A percentile compares a stretch with the other conserved stretches of the same genome.
Evolutionary conservation across 2,888 invertebrate genomes (phyloP).

Genomic region (Tolmerus cingulatus): DNA sequence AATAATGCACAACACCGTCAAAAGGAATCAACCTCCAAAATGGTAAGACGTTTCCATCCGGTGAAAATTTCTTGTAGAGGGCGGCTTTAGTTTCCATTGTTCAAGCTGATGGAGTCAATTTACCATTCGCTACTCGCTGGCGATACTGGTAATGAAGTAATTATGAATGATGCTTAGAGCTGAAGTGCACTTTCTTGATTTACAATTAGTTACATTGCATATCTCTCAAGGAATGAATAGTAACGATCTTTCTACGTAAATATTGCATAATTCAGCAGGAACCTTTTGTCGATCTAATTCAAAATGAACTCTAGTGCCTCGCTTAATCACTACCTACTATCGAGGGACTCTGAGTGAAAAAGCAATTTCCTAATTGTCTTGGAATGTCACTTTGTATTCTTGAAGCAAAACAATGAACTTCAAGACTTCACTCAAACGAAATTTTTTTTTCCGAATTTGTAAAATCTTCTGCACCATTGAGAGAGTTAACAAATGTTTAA

Average conservation of each 20-base stretch:
- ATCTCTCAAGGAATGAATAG: neutral
- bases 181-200: neutral
- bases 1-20: neutral
- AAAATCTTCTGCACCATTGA: neutral
- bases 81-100: neutral
- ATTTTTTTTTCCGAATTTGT: neutral
- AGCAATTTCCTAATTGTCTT: conserved; percentile 11
- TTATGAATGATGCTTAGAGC: neutral
- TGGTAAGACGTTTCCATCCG: neutral
- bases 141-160: neutral
- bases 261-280: neutral
- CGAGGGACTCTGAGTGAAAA: neutral
- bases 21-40: neutral
- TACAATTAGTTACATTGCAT: neutral
- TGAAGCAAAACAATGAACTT: neutral
- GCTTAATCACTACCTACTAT: neutral
- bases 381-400: neutral
- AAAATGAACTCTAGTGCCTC: neutral
- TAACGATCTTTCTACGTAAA: neutral
- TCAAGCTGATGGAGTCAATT: neutral
- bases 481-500: neutral
- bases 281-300: neutral
- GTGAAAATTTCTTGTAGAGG: neutral
- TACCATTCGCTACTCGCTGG: neutral
- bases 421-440: neutral